Conservation (phyloP, 2,888 invertebrate genomes). For the Muscina levida region DNA sequence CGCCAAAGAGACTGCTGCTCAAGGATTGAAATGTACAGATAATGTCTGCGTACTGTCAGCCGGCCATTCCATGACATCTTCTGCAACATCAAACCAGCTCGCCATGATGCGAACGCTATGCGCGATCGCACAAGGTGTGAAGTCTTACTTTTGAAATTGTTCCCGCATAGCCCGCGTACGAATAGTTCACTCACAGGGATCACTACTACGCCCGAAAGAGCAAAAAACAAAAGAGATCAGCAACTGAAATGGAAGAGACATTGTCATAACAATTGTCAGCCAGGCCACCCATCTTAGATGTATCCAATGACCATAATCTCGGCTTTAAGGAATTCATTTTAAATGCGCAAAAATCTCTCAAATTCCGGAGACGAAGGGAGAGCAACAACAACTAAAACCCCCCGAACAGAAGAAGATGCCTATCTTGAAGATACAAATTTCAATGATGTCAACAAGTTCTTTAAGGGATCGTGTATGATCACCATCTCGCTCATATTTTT, state of each 20-base stretch:
- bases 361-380: too few species aligned
- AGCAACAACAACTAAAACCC: too few species aligned
- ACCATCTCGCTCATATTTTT: neutral
- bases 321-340: constrained; percentile 48
- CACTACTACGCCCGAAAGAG: neutral
- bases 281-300: constrained; percentile 64
- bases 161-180: neutral
- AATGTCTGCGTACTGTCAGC: constrained; percentile 59
- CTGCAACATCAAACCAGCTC: neutral
- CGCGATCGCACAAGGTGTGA: constrained; percentile 57
- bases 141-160: constrained; percentile 58
- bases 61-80: constrained; percentile 53
- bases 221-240: neutral
- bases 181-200: neutral
- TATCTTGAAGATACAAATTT: constrained; percentile 25
- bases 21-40: constrained; percentile 66
- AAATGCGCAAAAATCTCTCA: constrained; percentile 3
- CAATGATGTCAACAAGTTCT: constrained; percentile 61
- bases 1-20: constrained; percentile 65
- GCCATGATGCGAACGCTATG: neutral
- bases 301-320: constrained; percentile 65
- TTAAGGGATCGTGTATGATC: constrained; percentile 24
- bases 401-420: constrained; percentile 25
- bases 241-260: constrained; percentile 49
- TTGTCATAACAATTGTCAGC: constrained; percentile 64